A percentile compares a stretch with the other conserved stretches of the same genome.
These are phyloP conservation scores for Drosophila pruinosa DNA, from an alignment of 1,140 invertebrate genomes.

Conservation along the genomic window DNA sequence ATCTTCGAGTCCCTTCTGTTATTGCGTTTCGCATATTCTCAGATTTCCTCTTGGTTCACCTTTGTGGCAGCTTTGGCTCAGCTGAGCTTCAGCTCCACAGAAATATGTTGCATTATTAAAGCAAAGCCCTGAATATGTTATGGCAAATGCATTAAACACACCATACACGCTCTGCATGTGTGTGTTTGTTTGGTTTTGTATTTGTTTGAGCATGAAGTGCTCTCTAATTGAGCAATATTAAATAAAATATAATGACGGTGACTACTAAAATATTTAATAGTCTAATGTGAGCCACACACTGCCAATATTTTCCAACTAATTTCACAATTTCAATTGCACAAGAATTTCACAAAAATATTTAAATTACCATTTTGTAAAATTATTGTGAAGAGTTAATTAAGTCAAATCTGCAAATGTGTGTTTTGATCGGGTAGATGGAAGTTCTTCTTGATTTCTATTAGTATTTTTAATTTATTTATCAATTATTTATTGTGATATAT, in stretches of 20 bases:
- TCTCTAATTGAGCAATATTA: neutral
- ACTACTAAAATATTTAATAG: neutral
- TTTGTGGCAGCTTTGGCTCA: neutral
- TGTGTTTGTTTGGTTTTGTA: neutral
- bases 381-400: too few species aligned
- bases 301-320: neutral
- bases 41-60: neutral
- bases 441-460: too few species aligned
- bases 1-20: neutral
- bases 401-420: too few species aligned
- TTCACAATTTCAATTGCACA: neutral
- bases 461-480: too few species aligned
- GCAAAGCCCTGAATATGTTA: neutral
- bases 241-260: neutral
- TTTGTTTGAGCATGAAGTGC: neutral
- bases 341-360: neutral
- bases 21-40: neutral
- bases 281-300: neutral
- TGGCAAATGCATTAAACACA: neutral
- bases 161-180: too few species aligned
- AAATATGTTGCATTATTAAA: conserved; percentile 7
- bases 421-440: too few species aligned
- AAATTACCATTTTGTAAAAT: neutral
- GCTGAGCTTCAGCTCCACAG: neutral
- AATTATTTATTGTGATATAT: too few species aligned